These are phyloP conservation scores for Malaclemys terrapin DNA, from an alignment of 2,113 vertebrate species.

Conservation along the genomic window DNA sequence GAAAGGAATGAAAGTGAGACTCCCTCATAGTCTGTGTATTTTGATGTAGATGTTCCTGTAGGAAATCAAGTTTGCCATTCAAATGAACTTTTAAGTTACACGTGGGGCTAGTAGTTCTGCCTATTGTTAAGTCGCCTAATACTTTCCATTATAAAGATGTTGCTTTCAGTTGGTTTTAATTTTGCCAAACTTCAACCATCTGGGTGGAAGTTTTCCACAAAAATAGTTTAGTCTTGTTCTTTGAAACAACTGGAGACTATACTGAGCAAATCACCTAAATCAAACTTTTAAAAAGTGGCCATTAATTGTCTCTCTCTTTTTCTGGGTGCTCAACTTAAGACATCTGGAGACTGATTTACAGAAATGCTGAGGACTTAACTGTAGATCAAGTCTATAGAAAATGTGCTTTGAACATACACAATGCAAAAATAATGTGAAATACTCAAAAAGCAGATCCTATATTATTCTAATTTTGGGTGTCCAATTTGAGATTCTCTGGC, in stretches of 20 bases:
- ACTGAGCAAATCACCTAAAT: background rate
- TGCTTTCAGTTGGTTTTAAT: background rate
- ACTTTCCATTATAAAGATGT: background rate
- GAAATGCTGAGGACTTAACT: rapidly evolving
- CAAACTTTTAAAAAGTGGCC: background rate
- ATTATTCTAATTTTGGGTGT: background rate
- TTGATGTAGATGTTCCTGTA: background rate
- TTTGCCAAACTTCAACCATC: background rate
- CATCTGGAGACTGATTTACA: background rate
- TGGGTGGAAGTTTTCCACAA: background rate
- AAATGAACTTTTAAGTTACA: background rate
- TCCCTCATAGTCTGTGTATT: background rate
- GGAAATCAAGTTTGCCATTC: background rate
- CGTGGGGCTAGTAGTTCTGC: background rate
- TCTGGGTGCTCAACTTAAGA: background rate
- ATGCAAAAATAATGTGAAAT: background rate
- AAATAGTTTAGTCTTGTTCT: background rate
- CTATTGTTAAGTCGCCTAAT: background rate
- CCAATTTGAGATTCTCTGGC: too few species aligned
- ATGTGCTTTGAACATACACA: background rate
- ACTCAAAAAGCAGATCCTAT: background rate
- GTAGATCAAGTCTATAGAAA: background rate
- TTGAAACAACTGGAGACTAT: background rate
- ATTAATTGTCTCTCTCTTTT: too few species aligned
- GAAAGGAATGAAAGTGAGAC: background rate